A percentile compares a stretch with the other conserved stretches of the same genome.
These are phyloP conservation scores for Anableps anableps DNA, from an alignment of 2,797 vertebrate species.

Conservation along the genomic window DNA sequence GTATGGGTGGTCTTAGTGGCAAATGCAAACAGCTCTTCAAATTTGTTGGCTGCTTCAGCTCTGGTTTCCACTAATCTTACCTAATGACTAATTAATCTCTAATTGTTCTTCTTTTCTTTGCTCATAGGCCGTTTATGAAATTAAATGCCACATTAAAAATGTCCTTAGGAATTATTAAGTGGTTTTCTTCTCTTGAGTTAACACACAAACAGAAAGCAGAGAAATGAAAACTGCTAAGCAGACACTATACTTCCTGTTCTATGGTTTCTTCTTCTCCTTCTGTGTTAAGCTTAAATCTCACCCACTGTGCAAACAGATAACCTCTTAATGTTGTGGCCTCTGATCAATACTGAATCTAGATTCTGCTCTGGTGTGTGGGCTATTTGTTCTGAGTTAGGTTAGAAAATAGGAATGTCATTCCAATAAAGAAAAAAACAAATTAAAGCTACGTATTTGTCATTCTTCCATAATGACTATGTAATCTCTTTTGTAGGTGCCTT, in stretches of 20 bases:
- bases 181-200: neutral
- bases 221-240: neutral
- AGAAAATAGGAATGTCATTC: neutral
- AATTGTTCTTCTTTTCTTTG: neutral
- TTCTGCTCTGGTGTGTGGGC: conserved; percentile 7
- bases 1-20: neutral
- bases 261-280: neutral
- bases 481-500: conserved; percentile 87
- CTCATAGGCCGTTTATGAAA: neutral
- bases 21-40: neutral
- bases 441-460: neutral
- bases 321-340: neutral
- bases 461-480: neutral
- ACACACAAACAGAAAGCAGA: neutral
- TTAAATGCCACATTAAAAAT: neutral
- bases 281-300: neutral
- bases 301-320: neutral
- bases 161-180: neutral
- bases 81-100: neutral
- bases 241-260: neutral
- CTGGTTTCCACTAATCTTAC: neutral
- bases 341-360: neutral
- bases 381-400: neutral
- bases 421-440: neutral
- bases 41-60: neutral